These are phyloP conservation scores for Drosophila maculinotata DNA, from an alignment of 2,888 invertebrate genomes.

Conservation along the genomic window DNA sequence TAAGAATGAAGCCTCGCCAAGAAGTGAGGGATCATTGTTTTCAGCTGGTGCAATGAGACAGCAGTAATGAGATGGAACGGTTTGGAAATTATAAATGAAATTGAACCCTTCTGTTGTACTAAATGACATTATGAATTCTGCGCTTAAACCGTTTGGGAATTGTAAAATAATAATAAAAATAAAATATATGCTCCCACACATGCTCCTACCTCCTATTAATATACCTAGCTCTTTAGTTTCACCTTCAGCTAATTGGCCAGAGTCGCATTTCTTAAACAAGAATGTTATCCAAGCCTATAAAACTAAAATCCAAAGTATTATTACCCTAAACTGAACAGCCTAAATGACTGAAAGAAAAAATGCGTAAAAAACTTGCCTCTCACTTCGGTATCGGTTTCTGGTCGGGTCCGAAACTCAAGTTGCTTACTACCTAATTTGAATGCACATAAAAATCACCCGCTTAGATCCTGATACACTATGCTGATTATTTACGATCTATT, in stretches of 20 bases:
- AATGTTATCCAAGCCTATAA: no score
- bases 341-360: constrained; percentile 16
- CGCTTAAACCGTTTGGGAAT: background rate
- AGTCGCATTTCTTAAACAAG: no score
- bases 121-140: background rate
- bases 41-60: constrained; percentile 3
- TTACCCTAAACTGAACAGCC: no score
- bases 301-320: no score
- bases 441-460: constrained; percentile 39
- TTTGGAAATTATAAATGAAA: constrained; percentile 17
- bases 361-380: background rate
- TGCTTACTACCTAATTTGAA: constrained; percentile 43
- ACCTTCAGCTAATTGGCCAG: no score
- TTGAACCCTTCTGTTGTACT: no score
- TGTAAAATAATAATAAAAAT: no score
- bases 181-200: no score
- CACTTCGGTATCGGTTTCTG: constrained; percentile 29
- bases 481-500: constrained; percentile 59
- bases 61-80: background rate
- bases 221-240: no score
- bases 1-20: background rate
- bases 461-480: constrained; percentile 35
- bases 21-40: background rate
- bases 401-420: constrained; percentile 31
- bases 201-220: no score